Conservation (phyloP, 2,888 invertebrate genomes). For the Sialis lutaria region DNA sequence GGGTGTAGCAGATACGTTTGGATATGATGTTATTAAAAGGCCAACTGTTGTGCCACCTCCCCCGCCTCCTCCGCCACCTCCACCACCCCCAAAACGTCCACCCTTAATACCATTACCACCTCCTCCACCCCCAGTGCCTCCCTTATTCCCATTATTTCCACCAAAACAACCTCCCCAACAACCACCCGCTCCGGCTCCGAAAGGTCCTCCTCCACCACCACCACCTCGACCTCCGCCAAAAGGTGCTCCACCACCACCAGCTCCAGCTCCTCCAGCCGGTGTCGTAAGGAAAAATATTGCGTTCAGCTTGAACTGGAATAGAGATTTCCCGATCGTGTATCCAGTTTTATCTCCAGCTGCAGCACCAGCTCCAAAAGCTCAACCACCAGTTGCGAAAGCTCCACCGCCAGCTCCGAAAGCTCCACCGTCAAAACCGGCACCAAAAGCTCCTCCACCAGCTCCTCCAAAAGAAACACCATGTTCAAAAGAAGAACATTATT, state of each 20-base stretch:
- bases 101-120: slow-evolving; percentile 19
- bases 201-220: slow-evolving; percentile 20
- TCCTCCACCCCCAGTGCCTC: slow-evolving; percentile 11
- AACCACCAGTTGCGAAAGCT: background rate
- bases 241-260: background rate
- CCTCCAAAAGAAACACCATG: too few relatives aligned
- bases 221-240: slow-evolving; percentile 10
- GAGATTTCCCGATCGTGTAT: too few relatives aligned
- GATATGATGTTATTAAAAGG: slow-evolving; percentile 23
- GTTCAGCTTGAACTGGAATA: too few relatives aligned
- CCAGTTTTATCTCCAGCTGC: background rate
- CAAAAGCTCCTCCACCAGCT: background rate
- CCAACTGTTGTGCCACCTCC: slow-evolving; percentile 18
- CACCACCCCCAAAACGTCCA: slow-evolving; percentile 19
- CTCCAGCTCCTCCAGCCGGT: background rate
- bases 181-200: slow-evolving; percentile 20
- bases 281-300: background rate
- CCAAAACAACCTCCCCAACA: slow-evolving; percentile 10
- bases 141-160: slow-evolving; percentile 4
- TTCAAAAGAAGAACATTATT: too few relatives aligned
- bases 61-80: slow-evolving; percentile 16
- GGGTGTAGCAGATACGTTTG: slow-evolving; percentile 23
- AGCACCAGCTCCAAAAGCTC: background rate
- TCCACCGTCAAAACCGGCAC: background rate
- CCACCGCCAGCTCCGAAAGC: background rate